These are phyloP conservation scores for Catagonus wagneri DNA, from an alignment of 2,113 vertebrate genomes.

Conservation along the genomic window DNA sequence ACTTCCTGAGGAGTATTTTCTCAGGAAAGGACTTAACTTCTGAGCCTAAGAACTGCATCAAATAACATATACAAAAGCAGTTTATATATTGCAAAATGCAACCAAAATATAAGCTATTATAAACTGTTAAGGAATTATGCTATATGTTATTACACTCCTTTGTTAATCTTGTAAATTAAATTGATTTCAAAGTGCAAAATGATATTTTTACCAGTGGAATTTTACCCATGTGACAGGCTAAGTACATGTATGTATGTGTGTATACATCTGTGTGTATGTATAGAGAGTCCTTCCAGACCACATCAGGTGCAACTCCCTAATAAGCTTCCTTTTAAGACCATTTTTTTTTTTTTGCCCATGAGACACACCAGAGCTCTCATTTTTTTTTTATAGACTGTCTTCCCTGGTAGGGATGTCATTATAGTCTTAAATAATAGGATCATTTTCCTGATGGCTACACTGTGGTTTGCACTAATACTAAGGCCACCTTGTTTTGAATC, in stretches of 20 bases:
- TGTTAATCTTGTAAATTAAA: not conserved
- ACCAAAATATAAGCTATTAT: not conserved
- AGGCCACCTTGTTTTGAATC: not conserved
- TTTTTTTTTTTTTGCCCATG: not conserved
- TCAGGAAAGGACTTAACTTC: not conserved
- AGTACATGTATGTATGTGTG: not conserved
- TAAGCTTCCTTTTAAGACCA: not conserved
- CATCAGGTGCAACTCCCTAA: not conserved
- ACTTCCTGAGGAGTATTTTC: not conserved
- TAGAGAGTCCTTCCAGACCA: not conserved
- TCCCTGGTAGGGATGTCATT: not conserved
- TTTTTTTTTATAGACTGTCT: not conserved
- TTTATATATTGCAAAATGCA: constrained; percentile 11
- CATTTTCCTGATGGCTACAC: not conserved
- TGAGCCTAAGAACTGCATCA: not conserved
- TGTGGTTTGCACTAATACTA: not conserved
- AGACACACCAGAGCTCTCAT: not conserved
- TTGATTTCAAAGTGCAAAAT: not conserved
- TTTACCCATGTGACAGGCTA: not conserved
- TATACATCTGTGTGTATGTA: accelerated
- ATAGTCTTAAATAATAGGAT: not conserved
- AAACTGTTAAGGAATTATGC: not conserved
- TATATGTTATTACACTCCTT: not conserved
- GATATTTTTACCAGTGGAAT: not conserved
- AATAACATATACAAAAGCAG: not conserved